Evolutionary conservation across 2,888 invertebrate genomes (phyloP).

Genomic region (Galeopsomyia nigrocyanea): DNA sequence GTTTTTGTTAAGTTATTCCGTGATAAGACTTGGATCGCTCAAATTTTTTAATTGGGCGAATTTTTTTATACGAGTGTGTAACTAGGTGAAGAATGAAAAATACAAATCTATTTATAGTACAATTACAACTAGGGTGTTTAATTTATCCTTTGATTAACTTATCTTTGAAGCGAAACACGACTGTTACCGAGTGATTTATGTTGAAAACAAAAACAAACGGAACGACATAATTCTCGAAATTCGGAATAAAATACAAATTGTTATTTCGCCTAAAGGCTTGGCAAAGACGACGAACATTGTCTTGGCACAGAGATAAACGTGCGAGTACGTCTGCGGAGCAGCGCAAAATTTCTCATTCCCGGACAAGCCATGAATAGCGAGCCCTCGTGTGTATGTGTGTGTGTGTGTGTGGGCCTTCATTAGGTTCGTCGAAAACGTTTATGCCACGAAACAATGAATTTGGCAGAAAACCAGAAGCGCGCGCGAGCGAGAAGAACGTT

Average conservation of each 20-base stretch:
- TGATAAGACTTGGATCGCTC: constrained; percentile 47
- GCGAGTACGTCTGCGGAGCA: neutral
- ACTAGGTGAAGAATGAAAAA: constrained; percentile 49
- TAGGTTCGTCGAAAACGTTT: constrained; percentile 31
- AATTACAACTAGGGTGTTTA: constrained; percentile 20
- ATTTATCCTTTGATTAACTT: too few species aligned
- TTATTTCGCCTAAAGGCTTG: too few species aligned
- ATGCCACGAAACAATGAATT: constrained; percentile 26
- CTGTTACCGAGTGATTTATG: neutral
- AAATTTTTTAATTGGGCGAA: constrained; percentile 45
- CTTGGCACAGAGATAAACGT: constrained; percentile 21
- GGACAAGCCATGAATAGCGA: constrained; percentile 1
- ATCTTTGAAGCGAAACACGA: too few species aligned
- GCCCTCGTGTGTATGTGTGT: too few species aligned
- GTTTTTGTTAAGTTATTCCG: constrained; percentile 46
- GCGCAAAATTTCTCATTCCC: constrained; percentile 20
- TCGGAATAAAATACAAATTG: too few species aligned
- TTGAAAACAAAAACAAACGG: too few species aligned
- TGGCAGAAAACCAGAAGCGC: constrained; percentile 42
- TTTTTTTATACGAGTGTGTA: constrained; percentile 56
- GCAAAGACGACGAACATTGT: neutral
- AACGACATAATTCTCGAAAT: too few species aligned
- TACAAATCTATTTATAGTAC: constrained; percentile 54
- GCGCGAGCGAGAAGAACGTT: neutral
- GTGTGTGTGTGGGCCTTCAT: constrained; percentile 15